Evolutionary conservation across 2,113 vertebrate species (phyloP).

Genomic region (Indicator indicator): DNA sequence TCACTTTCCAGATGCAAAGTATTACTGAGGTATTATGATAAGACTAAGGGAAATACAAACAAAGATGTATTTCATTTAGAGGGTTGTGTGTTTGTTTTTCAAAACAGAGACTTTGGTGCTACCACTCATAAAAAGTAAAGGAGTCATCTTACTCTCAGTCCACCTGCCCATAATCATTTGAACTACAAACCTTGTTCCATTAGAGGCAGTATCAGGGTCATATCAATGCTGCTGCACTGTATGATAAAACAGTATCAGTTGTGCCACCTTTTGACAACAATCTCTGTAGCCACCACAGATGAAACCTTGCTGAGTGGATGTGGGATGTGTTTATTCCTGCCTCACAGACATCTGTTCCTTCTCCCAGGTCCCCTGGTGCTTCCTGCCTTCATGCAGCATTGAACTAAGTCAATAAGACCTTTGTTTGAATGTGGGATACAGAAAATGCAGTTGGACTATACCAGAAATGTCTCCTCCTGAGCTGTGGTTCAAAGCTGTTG

Average conservation of each 20-base stretch:
- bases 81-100: slow-evolving; percentile 33
- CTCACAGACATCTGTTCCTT: slow-evolving; percentile 24
- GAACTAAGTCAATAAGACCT: background rate
- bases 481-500: background rate
- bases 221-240: background rate
- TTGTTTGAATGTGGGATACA: background rate
- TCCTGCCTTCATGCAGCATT: slow-evolving; percentile 2
- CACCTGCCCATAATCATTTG: slow-evolving; percentile 12
- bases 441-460: background rate
- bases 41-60: slow-evolving; percentile 49
- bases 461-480: background rate
- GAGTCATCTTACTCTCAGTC: background rate
- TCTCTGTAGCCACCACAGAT: background rate
- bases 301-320: background rate
- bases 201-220: background rate
- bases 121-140: slow-evolving; percentile 5
- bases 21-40: slow-evolving; percentile 68
- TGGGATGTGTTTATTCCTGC: slow-evolving; percentile 23
- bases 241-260: background rate
- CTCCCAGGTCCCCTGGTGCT: background rate
- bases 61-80: slow-evolving; percentile 60
- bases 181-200: background rate
- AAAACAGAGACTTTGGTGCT: slow-evolving; percentile 18
- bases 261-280: slow-evolving; percentile 7
- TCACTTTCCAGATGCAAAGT: slow-evolving; percentile 66